A percentile compares a stretch with the other conserved stretches of the same genome.
These are phyloP conservation scores for Entomobrya multifasciata DNA, from an alignment of 2,888 invertebrate species.

Conservation along the genomic window DNA sequence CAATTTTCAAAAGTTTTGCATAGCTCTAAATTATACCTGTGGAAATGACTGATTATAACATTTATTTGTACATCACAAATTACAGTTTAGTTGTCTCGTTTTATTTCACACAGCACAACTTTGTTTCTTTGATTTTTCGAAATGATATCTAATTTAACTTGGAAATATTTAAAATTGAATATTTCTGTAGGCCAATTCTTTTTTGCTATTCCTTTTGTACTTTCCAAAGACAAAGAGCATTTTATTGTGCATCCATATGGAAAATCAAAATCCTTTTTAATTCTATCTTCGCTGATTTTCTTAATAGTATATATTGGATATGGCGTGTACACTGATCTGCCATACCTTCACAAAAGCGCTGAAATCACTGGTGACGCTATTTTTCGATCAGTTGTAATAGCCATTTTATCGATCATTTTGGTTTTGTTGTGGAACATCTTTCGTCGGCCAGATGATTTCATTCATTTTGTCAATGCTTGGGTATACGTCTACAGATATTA, in stretches of 20 bases:
- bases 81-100: too few relatives aligned
- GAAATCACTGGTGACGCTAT: constrained; percentile 34
- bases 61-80: too few relatives aligned
- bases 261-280: not conserved
- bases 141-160: constrained; percentile 47
- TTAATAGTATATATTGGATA: constrained; percentile 26
- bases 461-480: constrained; percentile 45
- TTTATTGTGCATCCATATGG: constrained; percentile 7
- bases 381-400: constrained; percentile 22
- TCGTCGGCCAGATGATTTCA: not conserved
- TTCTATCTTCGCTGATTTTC: not conserved
- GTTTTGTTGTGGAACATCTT: not conserved
- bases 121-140: too few relatives aligned
- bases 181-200: not conserved
- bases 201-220: constrained; percentile 11
- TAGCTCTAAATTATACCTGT: too few relatives aligned
- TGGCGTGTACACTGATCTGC: constrained; percentile 15
- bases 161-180: constrained; percentile 40
- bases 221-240: not conserved
- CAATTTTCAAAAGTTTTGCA: too few relatives aligned
- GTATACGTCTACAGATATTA: not conserved
- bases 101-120: too few relatives aligned
- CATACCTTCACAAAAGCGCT: not conserved
- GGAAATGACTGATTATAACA: too few relatives aligned
- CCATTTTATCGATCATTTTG: not conserved